phyloP scores from a whole-genome alignment of 2,797 vertebrate genomes.

The Gymnothorax reevesii region DNA sequence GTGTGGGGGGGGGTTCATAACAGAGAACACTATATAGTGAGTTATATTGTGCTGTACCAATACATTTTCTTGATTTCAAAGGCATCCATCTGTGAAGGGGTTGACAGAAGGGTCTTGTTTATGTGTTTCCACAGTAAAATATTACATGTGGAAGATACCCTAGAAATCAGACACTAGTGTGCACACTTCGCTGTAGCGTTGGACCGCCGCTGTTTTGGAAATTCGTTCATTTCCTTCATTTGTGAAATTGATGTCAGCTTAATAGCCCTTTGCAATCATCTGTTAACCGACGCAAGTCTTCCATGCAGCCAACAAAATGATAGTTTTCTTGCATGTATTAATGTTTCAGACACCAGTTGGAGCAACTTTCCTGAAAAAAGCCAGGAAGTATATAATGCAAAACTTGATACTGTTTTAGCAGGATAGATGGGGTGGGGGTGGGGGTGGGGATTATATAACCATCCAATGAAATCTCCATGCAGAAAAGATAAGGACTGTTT shows the following conservation, averaged over 20 bases:
- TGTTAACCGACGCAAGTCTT: conserved; percentile 53
- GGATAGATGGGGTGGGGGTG: conserved; percentile 24
- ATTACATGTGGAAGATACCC: neutral
- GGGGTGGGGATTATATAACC: neutral
- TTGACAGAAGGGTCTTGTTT: neutral
- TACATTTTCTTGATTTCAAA: neutral
- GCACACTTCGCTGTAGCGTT: neutral
- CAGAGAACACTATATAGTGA: neutral
- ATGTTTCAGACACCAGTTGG: conserved; percentile 16
- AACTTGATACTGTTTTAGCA: neutral
- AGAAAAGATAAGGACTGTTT: neutral
- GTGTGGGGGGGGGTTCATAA: no score
- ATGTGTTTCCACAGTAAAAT: neutral
- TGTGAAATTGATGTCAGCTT: conserved; percentile 7
- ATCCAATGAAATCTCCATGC: neutral
- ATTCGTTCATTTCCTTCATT: neutral
- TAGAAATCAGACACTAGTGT: neutral
- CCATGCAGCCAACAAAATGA: conserved; percentile 32
- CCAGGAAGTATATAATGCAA: neutral
- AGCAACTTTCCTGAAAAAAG: neutral
- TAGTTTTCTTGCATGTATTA: neutral
- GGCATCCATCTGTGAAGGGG: neutral
- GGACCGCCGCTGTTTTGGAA: neutral
- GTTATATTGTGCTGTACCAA: neutral
- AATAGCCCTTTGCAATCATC: conserved; percentile 48